These are phyloP conservation scores for Glaucomys volans DNA, from an alignment of 2,113 vertebrate genomes.

Conservation along the genomic window DNA sequence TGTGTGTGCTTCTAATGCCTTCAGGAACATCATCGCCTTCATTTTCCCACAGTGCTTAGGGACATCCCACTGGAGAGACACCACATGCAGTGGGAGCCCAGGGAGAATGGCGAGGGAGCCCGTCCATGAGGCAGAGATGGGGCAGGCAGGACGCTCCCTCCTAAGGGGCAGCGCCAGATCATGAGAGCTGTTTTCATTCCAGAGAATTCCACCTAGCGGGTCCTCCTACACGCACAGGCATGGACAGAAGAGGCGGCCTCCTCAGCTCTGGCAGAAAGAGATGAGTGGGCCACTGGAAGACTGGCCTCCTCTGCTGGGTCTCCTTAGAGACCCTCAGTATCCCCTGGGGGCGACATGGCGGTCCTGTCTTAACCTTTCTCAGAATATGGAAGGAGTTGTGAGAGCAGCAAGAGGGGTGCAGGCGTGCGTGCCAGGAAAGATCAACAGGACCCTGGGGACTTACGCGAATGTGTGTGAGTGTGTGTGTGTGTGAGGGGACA, in stretches of 20 bases:
- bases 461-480: background rate
- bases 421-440: background rate
- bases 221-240: background rate
- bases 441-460: background rate
- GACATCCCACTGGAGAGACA: background rate
- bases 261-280: background rate
- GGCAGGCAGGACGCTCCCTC: background rate
- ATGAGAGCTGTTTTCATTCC: background rate
- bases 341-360: background rate
- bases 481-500: background rate
- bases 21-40: fast-evolving
- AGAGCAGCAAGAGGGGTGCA: too few species aligned
- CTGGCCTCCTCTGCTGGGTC: background rate
- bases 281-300: background rate
- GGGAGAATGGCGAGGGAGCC: background rate
- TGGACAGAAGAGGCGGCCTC: background rate
- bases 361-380: background rate
- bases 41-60: fast-evolving
- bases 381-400: background rate
- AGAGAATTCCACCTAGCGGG: background rate
- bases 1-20: fast-evolving
- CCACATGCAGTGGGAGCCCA: background rate
- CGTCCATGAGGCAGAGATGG: fast-evolving
- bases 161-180: fast-evolving
- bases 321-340: too few species aligned